These are phyloP conservation scores for Euwallacea fornicatus DNA, from an alignment of 1,140 invertebrate genomes.

Conservation along the genomic window DNA sequence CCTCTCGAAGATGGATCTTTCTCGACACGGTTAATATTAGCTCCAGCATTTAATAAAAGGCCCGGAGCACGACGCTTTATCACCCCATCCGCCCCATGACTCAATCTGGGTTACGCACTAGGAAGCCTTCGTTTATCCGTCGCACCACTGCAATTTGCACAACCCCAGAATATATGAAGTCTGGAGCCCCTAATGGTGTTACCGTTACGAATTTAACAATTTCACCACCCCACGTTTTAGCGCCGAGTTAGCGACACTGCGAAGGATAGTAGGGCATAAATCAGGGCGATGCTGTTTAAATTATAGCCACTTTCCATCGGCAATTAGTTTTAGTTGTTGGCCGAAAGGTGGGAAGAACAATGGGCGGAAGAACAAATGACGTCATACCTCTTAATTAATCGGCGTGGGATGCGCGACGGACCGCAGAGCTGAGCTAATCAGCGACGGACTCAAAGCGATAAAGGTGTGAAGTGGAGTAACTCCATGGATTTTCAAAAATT, in stretches of 20 bases:
- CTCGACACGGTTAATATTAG: slow-evolving; percentile 22
- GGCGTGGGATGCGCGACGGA: no score
- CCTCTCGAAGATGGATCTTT: not conserved
- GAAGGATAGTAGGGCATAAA: slow-evolving; percentile 31
- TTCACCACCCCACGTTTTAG: slow-evolving; percentile 53
- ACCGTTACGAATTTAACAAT: slow-evolving; percentile 56
- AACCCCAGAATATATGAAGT: slow-evolving; percentile 39
- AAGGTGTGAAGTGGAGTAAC: no score
- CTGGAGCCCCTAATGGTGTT: slow-evolving; percentile 50
- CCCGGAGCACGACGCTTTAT: slow-evolving; percentile 16
- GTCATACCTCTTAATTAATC: no score
- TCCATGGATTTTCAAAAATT: no score
- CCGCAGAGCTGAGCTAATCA: no score
- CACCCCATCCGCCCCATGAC: slow-evolving; percentile 41
- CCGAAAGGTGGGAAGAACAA: no score
- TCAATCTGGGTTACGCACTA: slow-evolving; percentile 55
- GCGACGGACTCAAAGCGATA: no score
- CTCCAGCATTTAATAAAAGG: slow-evolving; percentile 35
- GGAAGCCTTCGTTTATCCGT: slow-evolving; percentile 51
- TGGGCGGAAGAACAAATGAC: no score
- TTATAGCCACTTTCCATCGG: slow-evolving; percentile 12
- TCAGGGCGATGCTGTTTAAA: slow-evolving; percentile 17
- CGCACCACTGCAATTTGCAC: slow-evolving; percentile 52
- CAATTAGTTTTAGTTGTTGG: slow-evolving; percentile 3
- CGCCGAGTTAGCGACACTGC: slow-evolving; percentile 34